Conservation (phyloP, 2,888 invertebrate genomes). For the Ceramica pisi region DNA sequence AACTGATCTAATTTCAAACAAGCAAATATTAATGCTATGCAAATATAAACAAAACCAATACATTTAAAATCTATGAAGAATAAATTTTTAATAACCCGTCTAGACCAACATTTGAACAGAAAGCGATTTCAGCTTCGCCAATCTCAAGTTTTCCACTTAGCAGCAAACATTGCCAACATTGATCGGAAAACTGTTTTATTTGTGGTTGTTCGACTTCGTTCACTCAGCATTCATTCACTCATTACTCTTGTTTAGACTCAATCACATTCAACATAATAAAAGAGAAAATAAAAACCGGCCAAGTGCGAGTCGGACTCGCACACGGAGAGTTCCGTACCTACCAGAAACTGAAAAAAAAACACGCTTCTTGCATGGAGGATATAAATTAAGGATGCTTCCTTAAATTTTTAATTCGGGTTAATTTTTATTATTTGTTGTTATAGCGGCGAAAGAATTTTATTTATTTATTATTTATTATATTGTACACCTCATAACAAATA, state of each 20-base stretch:
- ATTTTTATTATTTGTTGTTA: no score
- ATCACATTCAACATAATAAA: conserved; percentile 85
- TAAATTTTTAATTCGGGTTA: no score
- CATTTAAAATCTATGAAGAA: conserved; percentile 81
- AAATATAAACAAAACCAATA: conserved; percentile 63
- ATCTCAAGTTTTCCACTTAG: conserved; percentile 84
- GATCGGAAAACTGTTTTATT: conserved; percentile 83
- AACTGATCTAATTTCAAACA: conserved; percentile 17
- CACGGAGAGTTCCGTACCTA: no score
- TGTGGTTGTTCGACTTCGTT: conserved; percentile 72
- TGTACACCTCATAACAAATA: no score
- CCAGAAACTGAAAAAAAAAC: no score
- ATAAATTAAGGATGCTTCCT: no score
- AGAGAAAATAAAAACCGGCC: conserved; percentile 78
- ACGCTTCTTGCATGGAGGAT: no score
- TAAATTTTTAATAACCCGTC: conserved; percentile 88
- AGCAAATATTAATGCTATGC: conserved; percentile 37
- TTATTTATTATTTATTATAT: no score
- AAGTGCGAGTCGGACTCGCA: no score
- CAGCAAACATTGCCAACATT: conserved; percentile 71
- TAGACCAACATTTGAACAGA: conserved; percentile 83
- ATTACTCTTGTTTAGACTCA: conserved; percentile 86
- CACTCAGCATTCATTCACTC: conserved; percentile 78
- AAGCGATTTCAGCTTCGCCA: conserved; percentile 81
- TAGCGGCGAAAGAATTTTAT: no score